Conservation (phyloP, 2,797 vertebrate genomes). For the Mallotus villosus region DNA sequence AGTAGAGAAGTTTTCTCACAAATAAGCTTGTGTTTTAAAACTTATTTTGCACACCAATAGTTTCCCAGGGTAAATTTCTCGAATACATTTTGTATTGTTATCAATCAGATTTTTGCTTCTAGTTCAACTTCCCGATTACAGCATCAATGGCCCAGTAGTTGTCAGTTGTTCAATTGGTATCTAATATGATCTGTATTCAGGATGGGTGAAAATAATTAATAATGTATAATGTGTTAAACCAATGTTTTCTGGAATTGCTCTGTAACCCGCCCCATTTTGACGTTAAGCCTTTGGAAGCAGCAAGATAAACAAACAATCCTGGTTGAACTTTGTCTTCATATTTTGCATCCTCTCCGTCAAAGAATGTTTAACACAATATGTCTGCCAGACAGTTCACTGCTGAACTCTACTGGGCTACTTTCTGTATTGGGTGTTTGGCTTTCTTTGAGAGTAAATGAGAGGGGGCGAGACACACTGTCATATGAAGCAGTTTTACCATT, state of each 20-base stretch:
- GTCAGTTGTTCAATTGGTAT: neutral
- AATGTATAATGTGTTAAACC: too few relatives aligned
- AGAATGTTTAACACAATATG: constrained; percentile 55
- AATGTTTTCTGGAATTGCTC: too few relatives aligned
- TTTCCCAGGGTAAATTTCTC: neutral
- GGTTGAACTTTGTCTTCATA: constrained; percentile 1
- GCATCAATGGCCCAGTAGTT: neutral
- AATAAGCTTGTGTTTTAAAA: neutral
- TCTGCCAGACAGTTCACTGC: constrained; percentile 41
- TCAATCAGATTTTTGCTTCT: neutral
- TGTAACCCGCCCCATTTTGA: constrained; percentile 47
- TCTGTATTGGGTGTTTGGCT: constrained; percentile 17
- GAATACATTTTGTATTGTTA: neutral
- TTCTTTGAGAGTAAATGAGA: neutral
- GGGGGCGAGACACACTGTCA: neutral
- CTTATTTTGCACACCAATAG: constrained; percentile 10
- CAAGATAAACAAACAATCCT: constrained; percentile 57
- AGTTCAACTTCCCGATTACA: neutral
- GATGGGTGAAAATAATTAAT: too few relatives aligned
- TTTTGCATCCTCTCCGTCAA: constrained; percentile 41
- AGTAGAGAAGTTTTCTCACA: neutral
- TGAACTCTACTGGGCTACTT: too few relatives aligned
- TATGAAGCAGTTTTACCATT: constrained; percentile 27
- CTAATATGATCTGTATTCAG: neutral
- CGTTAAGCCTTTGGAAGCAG: constrained; percentile 50